Conservation (phyloP, 64 coral and sea anemone genomes). For the Porites lutea region DNA sequence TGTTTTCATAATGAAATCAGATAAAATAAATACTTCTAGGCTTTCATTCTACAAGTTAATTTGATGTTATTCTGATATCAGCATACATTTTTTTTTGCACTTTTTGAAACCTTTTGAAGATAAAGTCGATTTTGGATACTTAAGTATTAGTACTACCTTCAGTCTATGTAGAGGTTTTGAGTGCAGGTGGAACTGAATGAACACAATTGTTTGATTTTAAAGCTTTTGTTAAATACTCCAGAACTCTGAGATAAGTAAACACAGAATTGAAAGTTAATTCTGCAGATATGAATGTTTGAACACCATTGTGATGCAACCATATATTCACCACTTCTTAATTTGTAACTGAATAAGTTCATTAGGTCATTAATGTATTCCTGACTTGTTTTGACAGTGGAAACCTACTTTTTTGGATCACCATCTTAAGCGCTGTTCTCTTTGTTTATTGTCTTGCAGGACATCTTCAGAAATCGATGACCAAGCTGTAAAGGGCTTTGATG, state of each 20-base stretch:
- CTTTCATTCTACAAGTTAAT: background rate
- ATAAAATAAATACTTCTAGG: background rate
- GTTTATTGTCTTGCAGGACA: constrained; percentile 48
- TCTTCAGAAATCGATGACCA: constrained; percentile 59
- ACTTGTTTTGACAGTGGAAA: constrained; percentile 14
- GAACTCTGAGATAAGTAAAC: too few species aligned
- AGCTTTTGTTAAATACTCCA: too few species aligned
- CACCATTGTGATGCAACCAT: background rate
- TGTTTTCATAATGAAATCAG: constrained; percentile 8
- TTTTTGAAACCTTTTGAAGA: too few species aligned
- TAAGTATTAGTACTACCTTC: too few species aligned
- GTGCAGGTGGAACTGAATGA: too few species aligned
- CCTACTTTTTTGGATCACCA: background rate
- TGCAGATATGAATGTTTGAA: background rate
- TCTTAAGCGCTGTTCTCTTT: background rate
- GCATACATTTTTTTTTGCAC: too few species aligned
- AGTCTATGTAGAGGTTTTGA: too few species aligned
- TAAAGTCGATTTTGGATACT: too few species aligned
- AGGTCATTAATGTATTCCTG: background rate
- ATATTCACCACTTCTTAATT: background rate
- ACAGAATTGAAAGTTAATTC: background rate
- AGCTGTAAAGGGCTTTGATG: constrained; percentile 47
- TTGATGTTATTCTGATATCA: too few species aligned
- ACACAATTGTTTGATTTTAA: too few species aligned
- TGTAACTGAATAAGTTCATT: background rate